Base-by-base conservation (phyloP, 1,140 invertebrate genomes). In the Drosophila kurseongensis region DNA sequence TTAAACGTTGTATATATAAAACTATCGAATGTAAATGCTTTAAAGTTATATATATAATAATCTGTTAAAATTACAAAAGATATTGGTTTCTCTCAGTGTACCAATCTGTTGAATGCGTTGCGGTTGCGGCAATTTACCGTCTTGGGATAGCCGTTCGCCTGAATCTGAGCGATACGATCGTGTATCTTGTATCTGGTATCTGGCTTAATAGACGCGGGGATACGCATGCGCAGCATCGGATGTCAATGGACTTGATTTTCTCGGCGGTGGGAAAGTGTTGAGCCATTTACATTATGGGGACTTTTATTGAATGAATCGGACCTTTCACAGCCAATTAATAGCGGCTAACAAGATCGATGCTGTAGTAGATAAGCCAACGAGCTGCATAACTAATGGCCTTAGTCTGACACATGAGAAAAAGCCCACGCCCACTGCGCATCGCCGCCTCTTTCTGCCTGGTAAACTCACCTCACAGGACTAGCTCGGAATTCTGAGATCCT, bases 321-420 rank as follows among this genome's bases (percentile, higher is more conserved):
- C 83, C 82, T 85, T 88, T 85, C 82, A 88, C 84, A 88, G 83
- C 52, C 83, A 88, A 88, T 88, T 88, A 88, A 88, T 80, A 89
- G 84, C 61, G 66, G 75, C 84, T 88, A 88, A 88, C 83, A 88
- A 88, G 84, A 88, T 88, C 84, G 84, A 88, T 83, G 63, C 79
- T 79, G 62, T 69, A 40, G 40, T 40, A 40, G 84, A 83, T 82
- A 88, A 74, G 63, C 65, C 45, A 80, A 62, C 80, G 50, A 78
- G 58, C 59, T 69, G 62, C 81, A 71, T 82, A 88, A 77, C 75
- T 86, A 88, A 86, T 88, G 81, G 78, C 77, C 56, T 58, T 54
- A 61, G 45, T 52, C 68, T 32, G 50, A 36, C 18, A 14, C 35
- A 41, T 63, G 75, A 58, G 61, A 66, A 67, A 42, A n/a, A 18